A percentile compares a stretch with the other conserved stretches of the same genome.
Conservation (phyloP, 1,140 invertebrate genomes). For the Dufourea novaeangliae region DNA sequence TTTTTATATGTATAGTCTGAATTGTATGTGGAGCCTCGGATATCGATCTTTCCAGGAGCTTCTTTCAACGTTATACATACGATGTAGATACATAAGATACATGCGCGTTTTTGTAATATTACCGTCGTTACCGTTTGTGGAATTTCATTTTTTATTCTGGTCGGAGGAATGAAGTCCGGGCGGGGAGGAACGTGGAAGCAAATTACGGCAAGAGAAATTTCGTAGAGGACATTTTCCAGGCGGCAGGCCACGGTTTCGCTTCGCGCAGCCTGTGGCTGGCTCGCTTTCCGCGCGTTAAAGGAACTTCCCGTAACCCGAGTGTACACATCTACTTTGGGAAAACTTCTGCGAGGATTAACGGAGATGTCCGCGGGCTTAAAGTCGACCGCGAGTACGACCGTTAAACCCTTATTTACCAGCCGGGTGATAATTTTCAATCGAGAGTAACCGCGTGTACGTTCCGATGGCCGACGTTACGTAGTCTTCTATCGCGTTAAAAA, state of each 20-base stretch:
- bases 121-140: neutral
- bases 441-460: neutral
- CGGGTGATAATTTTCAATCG: neutral
- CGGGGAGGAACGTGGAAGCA: too few relatives aligned
- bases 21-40: too few relatives aligned
- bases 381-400: neutral
- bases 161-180: too few relatives aligned
- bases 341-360: conserved; percentile 5
- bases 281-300: neutral
- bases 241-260: neutral
- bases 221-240: neutral
- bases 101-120: too few relatives aligned
- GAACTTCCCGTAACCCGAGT: neutral
- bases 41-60: too few relatives aligned
- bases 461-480: neutral
- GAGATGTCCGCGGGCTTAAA: neutral
- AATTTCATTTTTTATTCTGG: conserved; percentile 11
- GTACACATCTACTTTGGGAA: neutral
- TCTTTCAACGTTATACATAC: too few relatives aligned
- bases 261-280: neutral
- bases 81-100: too few relatives aligned
- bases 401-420: neutral
- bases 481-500: neutral
- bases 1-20: too few relatives aligned
- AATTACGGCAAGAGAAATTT: neutral